Conservation (phyloP, 2,888 invertebrate genomes). For the Steinernema carpocapsae region DNA sequence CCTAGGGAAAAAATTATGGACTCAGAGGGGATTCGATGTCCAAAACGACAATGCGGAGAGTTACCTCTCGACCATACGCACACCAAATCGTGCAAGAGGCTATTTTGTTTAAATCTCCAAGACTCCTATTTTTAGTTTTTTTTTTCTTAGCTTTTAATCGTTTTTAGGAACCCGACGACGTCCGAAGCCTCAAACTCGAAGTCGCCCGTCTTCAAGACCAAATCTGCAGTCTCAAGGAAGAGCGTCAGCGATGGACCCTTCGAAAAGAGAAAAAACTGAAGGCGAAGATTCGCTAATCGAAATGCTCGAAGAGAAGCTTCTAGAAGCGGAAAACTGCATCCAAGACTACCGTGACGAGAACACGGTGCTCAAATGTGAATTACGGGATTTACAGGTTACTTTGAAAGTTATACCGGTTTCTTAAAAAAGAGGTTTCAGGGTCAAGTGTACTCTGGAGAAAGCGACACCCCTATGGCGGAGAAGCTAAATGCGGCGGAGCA, state of each 20-base stretch:
- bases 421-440: background rate
- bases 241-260: constrained; percentile 46
- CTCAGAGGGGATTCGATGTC: too few relatives aligned
- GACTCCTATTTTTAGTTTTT: too few relatives aligned
- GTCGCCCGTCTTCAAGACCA: constrained; percentile 58
- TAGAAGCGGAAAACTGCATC: constrained; percentile 59
- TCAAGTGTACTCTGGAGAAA: constrained; percentile 1
- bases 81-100: too few relatives aligned
- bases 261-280: constrained; percentile 27
- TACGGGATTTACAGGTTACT: constrained; percentile 76
- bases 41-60: too few relatives aligned
- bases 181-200: constrained; percentile 39
- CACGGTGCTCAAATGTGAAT: constrained; percentile 77
- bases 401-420: background rate
- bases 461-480: constrained; percentile 77
- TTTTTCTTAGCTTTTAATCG: too few relatives aligned
- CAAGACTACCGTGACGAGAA: constrained; percentile 74
- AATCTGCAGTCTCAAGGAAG: constrained; percentile 39
- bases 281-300: constrained; percentile 44
- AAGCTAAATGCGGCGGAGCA: constrained; percentile 88
- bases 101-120: too few relatives aligned
- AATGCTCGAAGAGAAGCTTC: constrained; percentile 56
- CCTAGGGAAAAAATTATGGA: too few relatives aligned
- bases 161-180: constrained; percentile 33
- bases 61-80: too few relatives aligned